phyloP scores from a whole-genome alignment of 1,140 invertebrate species.

The Drosophila persimilis region DNA sequence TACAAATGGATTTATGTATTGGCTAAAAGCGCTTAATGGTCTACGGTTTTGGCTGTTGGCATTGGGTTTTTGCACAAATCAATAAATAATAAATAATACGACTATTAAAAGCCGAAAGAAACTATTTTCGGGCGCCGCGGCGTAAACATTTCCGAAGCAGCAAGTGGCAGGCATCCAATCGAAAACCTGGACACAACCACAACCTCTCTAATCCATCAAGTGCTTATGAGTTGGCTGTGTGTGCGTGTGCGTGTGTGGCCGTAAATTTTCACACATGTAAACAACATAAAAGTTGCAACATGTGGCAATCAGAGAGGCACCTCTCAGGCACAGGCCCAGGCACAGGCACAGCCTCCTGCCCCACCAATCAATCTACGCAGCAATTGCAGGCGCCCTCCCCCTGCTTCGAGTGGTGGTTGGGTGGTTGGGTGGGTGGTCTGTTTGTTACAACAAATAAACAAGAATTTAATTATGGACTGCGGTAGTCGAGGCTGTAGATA shows the following conservation, averaged over 20 bases:
- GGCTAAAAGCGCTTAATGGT: constrained; percentile 48
- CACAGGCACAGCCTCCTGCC: neutral
- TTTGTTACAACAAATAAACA: no score
- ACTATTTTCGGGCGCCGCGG: constrained; percentile 47
- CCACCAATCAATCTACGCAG: constrained; percentile 45
- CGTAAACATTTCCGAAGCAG: constrained; percentile 53
- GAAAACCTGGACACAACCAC: constrained; percentile 1
- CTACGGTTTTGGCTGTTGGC: constrained; percentile 42
- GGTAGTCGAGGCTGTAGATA: neutral
- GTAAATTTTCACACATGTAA: constrained; percentile 70
- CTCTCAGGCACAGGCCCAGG: constrained; percentile 4
- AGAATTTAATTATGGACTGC: no score
- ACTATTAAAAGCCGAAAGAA: constrained; percentile 52
- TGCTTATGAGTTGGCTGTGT: constrained; percentile 47
- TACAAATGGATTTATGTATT: constrained; percentile 45
- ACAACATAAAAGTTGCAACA: constrained; percentile 78
- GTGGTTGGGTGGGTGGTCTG: constrained; percentile 6
- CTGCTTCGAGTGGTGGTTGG: neutral
- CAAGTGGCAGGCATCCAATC: neutral
- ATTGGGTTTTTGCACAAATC: constrained; percentile 41
- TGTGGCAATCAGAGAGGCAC: constrained; percentile 48
- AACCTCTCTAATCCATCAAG: constrained; percentile 69
- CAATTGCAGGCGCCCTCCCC: constrained; percentile 14
- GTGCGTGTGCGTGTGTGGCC: no score
- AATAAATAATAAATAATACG: constrained; percentile 60